These are phyloP conservation scores for Trichoplusia ni DNA, from an alignment of 1,140 invertebrate species.

Conservation along the genomic window DNA sequence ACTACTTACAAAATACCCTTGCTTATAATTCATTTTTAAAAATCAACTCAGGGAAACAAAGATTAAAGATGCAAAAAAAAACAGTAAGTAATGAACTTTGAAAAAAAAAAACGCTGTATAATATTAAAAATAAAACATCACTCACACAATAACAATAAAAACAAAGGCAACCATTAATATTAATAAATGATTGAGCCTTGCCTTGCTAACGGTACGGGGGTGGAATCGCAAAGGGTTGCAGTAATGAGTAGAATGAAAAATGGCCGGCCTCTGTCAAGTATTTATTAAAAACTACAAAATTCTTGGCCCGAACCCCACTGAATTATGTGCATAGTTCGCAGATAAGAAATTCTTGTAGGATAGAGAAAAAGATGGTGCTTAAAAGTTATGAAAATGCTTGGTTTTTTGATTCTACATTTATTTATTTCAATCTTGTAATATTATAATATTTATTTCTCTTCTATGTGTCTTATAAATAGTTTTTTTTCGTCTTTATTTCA, in stretches of 20 bases:
- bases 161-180: neutral
- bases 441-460: too few relatives aligned
- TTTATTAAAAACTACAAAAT: conserved; percentile 54
- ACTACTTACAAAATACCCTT: too few relatives aligned
- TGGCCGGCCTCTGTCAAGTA: conserved; percentile 48
- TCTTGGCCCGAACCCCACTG: conserved; percentile 1
- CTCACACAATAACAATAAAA: conserved; percentile 10
- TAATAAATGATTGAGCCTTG: neutral
- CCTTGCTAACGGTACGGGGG: conserved; percentile 58
- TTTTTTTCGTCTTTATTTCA: too few relatives aligned
- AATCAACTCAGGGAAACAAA: too few relatives aligned
- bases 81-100: too few relatives aligned
- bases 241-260: conserved; percentile 79
- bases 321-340: neutral
- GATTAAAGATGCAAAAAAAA: too few relatives aligned
- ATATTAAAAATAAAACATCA: neutral
- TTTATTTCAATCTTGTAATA: too few relatives aligned
- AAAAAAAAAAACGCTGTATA: too few relatives aligned
- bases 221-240: conserved; percentile 73
- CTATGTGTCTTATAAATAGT: too few relatives aligned
- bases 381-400: neutral
- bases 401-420: too few relatives aligned
- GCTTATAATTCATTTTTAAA: too few relatives aligned
- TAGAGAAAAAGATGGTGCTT: neutral
- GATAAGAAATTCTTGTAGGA: neutral